Percentiles rank a stretch among this genome's conserved stretches.
Evolutionary conservation across 2,797 vertebrate species (phyloP).

Genomic region (Mormyrus proboscirostris): DNA sequence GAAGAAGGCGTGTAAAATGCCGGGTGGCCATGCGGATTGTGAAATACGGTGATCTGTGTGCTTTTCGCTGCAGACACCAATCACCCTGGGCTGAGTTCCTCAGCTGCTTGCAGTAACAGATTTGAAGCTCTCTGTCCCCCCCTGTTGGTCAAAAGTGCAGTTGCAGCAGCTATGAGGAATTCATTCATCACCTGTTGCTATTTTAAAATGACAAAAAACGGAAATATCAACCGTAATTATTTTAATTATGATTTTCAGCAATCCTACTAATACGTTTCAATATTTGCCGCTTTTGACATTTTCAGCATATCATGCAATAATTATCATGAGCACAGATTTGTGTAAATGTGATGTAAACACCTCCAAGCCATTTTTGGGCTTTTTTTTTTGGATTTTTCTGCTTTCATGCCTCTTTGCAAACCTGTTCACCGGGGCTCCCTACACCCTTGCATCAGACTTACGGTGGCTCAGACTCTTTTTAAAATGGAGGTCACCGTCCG

Average conservation of each 20-base stretch:
- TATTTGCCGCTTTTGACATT: neutral
- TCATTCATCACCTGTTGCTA: neutral
- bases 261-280: neutral
- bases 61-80: neutral
- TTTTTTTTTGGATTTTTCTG: neutral
- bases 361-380: neutral
- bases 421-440: neutral
- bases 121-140: conserved; percentile 9
- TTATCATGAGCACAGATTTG: neutral
- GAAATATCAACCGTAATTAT: neutral
- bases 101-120: neutral
- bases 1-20: neutral
- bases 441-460: neutral
- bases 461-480: neutral
- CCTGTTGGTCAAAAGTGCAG: conserved; percentile 24
- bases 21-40: neutral
- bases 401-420: neutral
- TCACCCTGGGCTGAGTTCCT: neutral
- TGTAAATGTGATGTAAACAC: neutral
- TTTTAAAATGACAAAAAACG: neutral
- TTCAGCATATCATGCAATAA: neutral
- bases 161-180: neutral
- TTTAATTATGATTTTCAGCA: neutral
- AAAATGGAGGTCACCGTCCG: neutral
- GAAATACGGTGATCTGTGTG: neutral